phyloP scores from a whole-genome alignment of 2,797 vertebrate species.

The Echiichthys vipera region DNA sequence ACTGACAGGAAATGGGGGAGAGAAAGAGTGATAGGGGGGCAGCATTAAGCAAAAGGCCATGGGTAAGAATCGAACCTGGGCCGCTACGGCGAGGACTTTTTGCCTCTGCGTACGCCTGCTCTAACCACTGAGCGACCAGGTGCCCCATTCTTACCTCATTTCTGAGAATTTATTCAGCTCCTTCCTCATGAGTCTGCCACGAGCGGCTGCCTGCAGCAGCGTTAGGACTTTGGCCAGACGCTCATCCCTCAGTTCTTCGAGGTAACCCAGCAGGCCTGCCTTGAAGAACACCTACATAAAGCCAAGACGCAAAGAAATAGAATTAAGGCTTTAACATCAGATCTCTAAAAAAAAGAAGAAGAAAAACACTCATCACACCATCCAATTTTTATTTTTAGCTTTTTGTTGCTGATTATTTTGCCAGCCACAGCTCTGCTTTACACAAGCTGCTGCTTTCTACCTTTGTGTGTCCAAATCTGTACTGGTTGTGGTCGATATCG shows the following conservation, averaged over 20 bases:
- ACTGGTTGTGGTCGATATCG: constrained; percentile 90
- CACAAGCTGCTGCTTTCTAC: constrained; percentile 64
- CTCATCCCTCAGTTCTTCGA: constrained; percentile 93
- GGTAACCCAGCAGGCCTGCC: constrained; percentile 89
- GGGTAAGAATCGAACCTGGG: no score
- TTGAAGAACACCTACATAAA: constrained; percentile 93
- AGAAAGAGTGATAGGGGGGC: no score
- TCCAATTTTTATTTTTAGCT: neutral
- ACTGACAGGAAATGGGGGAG: no score
- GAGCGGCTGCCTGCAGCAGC: constrained; percentile 90
- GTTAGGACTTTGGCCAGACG: constrained; percentile 92
- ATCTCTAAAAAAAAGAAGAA: no score
- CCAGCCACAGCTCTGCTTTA: neutral
- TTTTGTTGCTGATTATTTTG: neutral
- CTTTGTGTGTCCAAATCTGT: constrained; percentile 95
- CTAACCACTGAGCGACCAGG: no score
- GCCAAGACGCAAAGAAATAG: no score
- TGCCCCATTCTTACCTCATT: constrained; percentile 87
- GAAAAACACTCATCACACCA: no score
- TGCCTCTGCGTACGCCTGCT: no score
- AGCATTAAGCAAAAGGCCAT: no score
- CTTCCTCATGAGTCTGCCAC: constrained; percentile 89
- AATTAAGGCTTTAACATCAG: no score
- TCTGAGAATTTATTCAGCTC: constrained; percentile 87
- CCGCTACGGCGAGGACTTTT: no score